Evolutionary conservation across 2,797 vertebrate species (phyloP).

Genomic region (Anomalospiza imberbis): DNA sequence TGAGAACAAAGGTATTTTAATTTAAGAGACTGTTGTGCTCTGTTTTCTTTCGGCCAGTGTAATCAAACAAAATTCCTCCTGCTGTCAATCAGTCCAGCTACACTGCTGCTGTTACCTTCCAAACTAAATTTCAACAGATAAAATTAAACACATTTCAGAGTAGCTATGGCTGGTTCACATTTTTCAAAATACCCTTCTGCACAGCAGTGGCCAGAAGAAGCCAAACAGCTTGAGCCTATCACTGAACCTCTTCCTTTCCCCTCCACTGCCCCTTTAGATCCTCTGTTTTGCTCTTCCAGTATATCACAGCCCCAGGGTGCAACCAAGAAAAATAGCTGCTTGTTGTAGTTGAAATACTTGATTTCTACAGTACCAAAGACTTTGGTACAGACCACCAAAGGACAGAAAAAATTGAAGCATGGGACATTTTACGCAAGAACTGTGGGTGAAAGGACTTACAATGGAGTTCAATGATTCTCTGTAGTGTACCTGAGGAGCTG

Average conservation of each 20-base stretch:
- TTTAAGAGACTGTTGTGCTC: neutral
- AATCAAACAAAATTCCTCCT: neutral
- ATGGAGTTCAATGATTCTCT: neutral
- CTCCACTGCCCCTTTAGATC: neutral
- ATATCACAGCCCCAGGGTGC: rapidly evolving
- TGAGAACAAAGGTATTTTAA: neutral
- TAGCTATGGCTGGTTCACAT: neutral
- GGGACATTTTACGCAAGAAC: neutral
- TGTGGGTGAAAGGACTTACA: neutral
- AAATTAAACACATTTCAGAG: neutral
- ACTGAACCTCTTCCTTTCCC: neutral
- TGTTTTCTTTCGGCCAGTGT: neutral
- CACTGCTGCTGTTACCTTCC: neutral
- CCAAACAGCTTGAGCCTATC: neutral
- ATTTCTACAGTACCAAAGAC: neutral
- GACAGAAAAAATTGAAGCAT: neutral
- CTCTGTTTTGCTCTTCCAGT: neutral
- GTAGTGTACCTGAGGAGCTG: neutral
- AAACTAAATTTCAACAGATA: neutral
- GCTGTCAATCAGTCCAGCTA: neutral
- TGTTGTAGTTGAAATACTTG: neutral
- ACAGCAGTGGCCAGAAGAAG: neutral
- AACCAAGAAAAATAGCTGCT: neutral
- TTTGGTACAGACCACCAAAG: neutral
- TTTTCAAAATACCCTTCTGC: neutral